These are phyloP conservation scores for Caenorhabditis plicata DNA, from an alignment of 2,888 invertebrate species.

Conservation along the genomic window DNA sequence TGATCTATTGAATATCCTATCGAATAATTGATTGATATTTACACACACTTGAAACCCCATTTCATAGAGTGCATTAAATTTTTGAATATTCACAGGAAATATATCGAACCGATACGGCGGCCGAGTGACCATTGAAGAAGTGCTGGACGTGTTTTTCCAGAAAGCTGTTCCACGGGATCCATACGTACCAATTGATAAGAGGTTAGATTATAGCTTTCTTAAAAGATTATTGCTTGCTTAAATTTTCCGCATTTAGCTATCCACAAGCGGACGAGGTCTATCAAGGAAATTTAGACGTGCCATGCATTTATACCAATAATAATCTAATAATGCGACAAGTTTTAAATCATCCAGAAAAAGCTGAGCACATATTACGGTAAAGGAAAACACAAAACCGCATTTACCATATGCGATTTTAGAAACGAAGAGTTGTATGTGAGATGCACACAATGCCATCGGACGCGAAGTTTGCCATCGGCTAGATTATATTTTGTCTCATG, in stretches of 20 bases:
- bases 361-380: conserved; percentile 57
- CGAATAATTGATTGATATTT: neutral
- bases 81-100: conserved; percentile 15
- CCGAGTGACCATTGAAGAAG: conserved; percentile 80
- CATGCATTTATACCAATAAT: conserved; percentile 61
- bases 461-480: conserved; percentile 74
- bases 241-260: too few species aligned
- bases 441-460: conserved; percentile 65
- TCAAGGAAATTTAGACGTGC: conserved; percentile 54
- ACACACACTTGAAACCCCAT: neutral
- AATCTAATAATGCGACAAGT: conserved; percentile 59
- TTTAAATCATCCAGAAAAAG: conserved; percentile 58
- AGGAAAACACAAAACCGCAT: neutral
- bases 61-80: neutral
- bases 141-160: conserved; percentile 81
- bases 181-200: neutral
- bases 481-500: conserved; percentile 82
- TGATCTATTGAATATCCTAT: conserved; percentile 10
- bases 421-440: conserved; percentile 56
- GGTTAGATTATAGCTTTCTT: neutral
- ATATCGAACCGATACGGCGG: conserved; percentile 54
- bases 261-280: conserved; percentile 33
- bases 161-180: conserved; percentile 74
- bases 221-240: neutral
- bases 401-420: conserved; percentile 18